Evolutionary conservation across 2,888 invertebrate species (phyloP), one percentile per base, ranked within the genome.

Genomic region (Tethea ocularis): DNA sequence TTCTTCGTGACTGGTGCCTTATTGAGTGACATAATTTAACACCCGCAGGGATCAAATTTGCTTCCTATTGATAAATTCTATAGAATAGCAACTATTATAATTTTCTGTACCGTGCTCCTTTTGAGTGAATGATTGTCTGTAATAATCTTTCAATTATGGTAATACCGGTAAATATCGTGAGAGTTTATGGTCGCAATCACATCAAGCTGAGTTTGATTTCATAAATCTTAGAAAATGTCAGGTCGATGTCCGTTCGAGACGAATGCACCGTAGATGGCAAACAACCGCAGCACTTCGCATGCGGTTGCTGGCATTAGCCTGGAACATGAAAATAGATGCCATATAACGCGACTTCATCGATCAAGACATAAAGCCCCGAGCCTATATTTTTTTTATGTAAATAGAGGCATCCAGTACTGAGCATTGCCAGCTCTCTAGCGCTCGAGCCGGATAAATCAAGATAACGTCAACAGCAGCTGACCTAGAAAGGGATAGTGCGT

Each of bases 221-320:
- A 77, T 74, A 75, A 77, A 77, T 75, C 66, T 71, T 71, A 71
- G 74, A 77, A 77, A 80, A 74, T 69, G 66, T 61, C 68, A 73
- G 82, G 82, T 83, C 82, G 80, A 77, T 67, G 81, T 71, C 74
- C 84, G 84, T 83, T 86, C 81, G 69, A 83, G 81, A 80, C 82
- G 82, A 84, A 76, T 80, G 83, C 80, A 74, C 80, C 76, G 77
- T 78, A 80, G 80, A 83, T 80, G 69, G 80, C 74, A 78, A 75
- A 73, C 77, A 79, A 84, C 85, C 86, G 76, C 85, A 86, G 78
- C 66, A 74, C 69, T 77, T 68, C 75, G 83, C 73, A 81, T 85
- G 86, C 84, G 86, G 86, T 86, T 71, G 74, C 63, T 75, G 68
- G 76, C 75, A 80, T 79, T 83, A 82, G 73, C 69, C 74, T 72